Conservation (phyloP, 2,888 invertebrate species). For the Noctua janthina region DNA sequence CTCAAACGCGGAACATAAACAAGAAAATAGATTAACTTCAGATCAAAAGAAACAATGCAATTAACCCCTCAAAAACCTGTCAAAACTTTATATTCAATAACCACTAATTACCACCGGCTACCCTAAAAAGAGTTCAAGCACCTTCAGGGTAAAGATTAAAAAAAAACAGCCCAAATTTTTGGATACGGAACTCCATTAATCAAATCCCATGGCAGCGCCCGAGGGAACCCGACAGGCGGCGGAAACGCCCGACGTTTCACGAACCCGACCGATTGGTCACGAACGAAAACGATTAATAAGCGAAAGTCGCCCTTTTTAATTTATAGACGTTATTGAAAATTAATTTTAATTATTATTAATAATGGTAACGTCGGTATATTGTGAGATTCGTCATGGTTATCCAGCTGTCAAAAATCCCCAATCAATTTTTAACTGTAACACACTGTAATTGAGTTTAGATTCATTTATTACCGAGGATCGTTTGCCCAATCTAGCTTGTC, state of each 20-base stretch:
- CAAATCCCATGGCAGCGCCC: constrained; percentile 77
- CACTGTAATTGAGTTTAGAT: constrained; percentile 33
- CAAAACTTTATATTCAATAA: constrained; percentile 77
- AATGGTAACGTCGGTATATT: constrained; percentile 69
- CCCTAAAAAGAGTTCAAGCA: constrained; percentile 79
- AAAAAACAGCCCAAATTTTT: constrained; percentile 73
- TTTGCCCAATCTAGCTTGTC: constrained; percentile 50
- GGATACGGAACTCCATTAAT: constrained; percentile 82
- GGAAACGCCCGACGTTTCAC: constrained; percentile 66
- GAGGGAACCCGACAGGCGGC: constrained; percentile 68
- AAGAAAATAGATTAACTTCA: constrained; percentile 64
- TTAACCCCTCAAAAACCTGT: constrained; percentile 70
- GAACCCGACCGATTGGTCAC: constrained; percentile 69
- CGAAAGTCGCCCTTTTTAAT: constrained; percentile 75
- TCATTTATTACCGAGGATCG: constrained; percentile 21
- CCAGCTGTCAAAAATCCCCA: constrained; percentile 48
- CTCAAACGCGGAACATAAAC: constrained; percentile 33
- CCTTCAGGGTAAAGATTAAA: constrained; percentile 73
- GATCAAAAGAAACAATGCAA: constrained; percentile 67
- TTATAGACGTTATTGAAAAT: constrained; percentile 77
- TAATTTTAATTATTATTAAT: constrained; percentile 79
- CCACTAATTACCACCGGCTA: constrained; percentile 76
- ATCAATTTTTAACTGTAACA: constrained; percentile 36
- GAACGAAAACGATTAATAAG: constrained; percentile 70
- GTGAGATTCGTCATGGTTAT: constrained; percentile 60